Percentiles rank a stretch among this genome's conserved stretches.
Conservation (phyloP, 2,113 vertebrate genomes). For the Odocoileus hemionus region DNA sequence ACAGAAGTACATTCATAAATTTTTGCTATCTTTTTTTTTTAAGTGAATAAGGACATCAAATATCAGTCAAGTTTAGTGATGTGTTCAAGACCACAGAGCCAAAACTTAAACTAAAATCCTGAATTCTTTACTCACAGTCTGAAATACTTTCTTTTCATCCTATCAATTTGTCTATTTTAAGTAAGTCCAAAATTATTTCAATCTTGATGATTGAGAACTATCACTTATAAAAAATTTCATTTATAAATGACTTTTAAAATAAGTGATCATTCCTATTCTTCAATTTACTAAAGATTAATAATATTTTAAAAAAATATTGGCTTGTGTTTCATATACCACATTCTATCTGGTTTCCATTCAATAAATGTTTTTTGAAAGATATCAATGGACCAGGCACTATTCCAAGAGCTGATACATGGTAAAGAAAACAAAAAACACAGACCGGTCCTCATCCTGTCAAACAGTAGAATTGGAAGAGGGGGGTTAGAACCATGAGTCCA, state of each 20-base stretch:
- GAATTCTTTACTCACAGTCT: not conserved
- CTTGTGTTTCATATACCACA: not conserved
- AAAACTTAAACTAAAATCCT: not conserved
- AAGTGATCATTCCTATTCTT: not conserved
- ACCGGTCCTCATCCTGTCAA: not conserved
- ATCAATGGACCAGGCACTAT: not conserved
- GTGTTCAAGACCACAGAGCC: not conserved
- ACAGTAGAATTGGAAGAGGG: not conserved
- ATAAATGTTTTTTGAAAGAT: not conserved
- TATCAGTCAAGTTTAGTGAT: not conserved
- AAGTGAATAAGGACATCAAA: not conserved
- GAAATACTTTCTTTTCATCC: not conserved
- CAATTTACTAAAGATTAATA: not conserved
- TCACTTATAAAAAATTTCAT: not conserved
- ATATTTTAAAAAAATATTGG: not conserved
- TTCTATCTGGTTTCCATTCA: not conserved
- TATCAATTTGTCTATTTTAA: not conserved
- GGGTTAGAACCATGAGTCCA: not conserved
- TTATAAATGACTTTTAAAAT: no score
- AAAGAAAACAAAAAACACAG: not conserved
- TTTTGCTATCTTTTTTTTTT: not conserved
- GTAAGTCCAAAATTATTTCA: not conserved
- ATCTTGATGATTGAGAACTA: not conserved
- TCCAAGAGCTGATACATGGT: not conserved
- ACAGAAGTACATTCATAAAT: not conserved